phyloP scores from a whole-genome alignment of 37 sponge, comb jelly and placozoan species.

The Hexactinellida sp. region DNA sequence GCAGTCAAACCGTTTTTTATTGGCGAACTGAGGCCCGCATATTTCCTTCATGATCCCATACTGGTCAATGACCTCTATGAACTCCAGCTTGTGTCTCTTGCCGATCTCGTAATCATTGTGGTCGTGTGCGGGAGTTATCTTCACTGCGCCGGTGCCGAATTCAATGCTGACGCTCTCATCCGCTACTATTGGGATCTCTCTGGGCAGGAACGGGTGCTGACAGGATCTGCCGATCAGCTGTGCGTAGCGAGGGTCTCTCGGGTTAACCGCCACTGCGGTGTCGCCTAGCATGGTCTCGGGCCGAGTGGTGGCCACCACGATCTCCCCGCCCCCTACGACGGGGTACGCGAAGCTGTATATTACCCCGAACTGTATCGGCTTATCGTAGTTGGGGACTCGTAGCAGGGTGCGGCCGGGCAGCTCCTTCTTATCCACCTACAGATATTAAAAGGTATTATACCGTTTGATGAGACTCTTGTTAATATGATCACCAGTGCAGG shows the following conservation, averaged over 20 bases:
- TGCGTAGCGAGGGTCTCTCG: conserved; percentile 73
- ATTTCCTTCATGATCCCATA: conserved; percentile 75
- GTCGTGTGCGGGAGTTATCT: conserved; percentile 98
- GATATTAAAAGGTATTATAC: neutral
- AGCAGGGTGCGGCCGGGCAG: conserved; percentile 62
- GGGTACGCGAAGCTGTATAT: conserved; percentile 79
- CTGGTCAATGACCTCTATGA: conserved; percentile 81
- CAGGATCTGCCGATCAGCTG: conserved; percentile 53
- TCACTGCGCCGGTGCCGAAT: conserved; percentile 92
- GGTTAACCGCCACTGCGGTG: conserved; percentile 95
- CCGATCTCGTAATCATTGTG: conserved; percentile 94
- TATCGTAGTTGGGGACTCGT: conserved; percentile 67
- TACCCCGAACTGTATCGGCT: conserved; percentile 83
- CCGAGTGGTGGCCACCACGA: conserved; percentile 97
- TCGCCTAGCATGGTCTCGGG: conserved; percentile 98
- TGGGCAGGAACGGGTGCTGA: conserved; percentile 71
- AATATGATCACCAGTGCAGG: neutral
- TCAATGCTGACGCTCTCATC: conserved; percentile 86
- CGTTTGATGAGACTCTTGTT: neutral
- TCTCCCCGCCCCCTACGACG: conserved; percentile 56
- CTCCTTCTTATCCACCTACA: conserved; percentile 85
- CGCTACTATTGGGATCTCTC: conserved; percentile 61
- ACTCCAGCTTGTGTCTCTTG: conserved; percentile 69
- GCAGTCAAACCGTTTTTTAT: conserved; percentile 84
- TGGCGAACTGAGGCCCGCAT: conserved; percentile 36